Conservation (phyloP, 2,888 invertebrate species). For the Ctenicera cuprea region DNA sequence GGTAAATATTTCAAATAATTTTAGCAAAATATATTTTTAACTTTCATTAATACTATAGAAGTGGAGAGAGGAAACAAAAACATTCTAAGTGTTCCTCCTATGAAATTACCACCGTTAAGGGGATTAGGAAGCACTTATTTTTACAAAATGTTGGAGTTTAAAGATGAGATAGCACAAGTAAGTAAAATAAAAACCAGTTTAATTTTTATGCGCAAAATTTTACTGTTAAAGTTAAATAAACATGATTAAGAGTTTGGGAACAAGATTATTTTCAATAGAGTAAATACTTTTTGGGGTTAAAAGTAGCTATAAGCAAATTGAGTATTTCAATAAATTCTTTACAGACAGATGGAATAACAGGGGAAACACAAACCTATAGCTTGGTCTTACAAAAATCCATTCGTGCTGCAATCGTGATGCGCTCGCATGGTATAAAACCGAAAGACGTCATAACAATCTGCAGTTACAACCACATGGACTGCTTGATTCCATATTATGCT, state of each 20-base stretch:
- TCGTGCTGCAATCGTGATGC: conserved; percentile 2
- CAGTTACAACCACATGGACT: conserved; percentile 72
- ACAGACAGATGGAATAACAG: conserved; percentile 67
- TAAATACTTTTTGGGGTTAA: too few relatives aligned
- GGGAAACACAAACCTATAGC: conserved; percentile 65
- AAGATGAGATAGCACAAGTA: conserved; percentile 64
- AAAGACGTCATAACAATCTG: conserved; percentile 73
- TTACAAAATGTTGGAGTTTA: conserved; percentile 61
- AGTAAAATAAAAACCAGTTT: conserved; percentile 12
- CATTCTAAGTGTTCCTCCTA: conserved; percentile 7
- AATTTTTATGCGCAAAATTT: too few relatives aligned
- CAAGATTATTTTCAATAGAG: too few relatives aligned
- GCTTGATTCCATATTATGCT: conserved; percentile 72
- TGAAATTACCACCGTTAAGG: conserved; percentile 53
- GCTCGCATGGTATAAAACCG: conserved; percentile 66
- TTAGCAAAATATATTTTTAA: too few relatives aligned
- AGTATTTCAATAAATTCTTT: neutral
- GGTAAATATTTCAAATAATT: too few relatives aligned
- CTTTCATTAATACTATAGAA: too few relatives aligned
- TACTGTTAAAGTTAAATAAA: too few relatives aligned
- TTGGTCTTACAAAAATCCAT: conserved; percentile 57
- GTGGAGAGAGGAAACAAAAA: too few relatives aligned
- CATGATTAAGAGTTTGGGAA: too few relatives aligned
- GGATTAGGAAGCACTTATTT: conserved; percentile 64
- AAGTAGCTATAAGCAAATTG: too few relatives aligned